Evolutionary conservation across 1,140 invertebrate genomes (phyloP).

Genomic region (Luehdorfia chinensis): DNA sequence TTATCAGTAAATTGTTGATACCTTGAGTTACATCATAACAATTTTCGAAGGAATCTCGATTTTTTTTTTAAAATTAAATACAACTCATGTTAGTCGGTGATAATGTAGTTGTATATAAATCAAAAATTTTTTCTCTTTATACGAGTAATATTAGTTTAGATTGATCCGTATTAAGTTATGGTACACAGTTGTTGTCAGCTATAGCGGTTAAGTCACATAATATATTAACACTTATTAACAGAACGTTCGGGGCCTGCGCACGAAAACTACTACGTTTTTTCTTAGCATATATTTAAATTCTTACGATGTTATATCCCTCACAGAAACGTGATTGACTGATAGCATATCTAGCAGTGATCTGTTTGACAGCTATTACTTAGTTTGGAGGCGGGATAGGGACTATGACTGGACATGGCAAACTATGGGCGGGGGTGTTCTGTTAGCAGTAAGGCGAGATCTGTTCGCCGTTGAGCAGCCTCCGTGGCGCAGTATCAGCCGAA

Average conservation of each 20-base stretch:
- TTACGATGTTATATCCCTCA: slow-evolving; percentile 21
- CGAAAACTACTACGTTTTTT: slow-evolving; percentile 20
- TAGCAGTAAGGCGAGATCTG: slow-evolving; percentile 8
- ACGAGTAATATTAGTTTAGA: too few relatives aligned
- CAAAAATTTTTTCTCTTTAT: too few relatives aligned
- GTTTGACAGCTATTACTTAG: slow-evolving; percentile 19
- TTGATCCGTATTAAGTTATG: too few relatives aligned
- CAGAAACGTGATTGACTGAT: slow-evolving; percentile 20
- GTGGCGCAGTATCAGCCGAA: slow-evolving; percentile 19
- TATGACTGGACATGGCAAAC: slow-evolving; percentile 5
- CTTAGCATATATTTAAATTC: slow-evolving; percentile 13
- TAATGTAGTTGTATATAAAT: too few relatives aligned
- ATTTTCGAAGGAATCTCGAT: too few relatives aligned
- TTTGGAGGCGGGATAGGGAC: slow-evolving; percentile 19
- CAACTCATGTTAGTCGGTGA: too few relatives aligned
- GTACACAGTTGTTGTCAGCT: too few relatives aligned
- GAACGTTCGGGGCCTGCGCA: slow-evolving; percentile 22
- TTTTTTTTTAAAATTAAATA: too few relatives aligned
- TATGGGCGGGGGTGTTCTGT: slow-evolving; percentile 17
- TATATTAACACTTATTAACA: too few relatives aligned
- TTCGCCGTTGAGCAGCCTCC: neutral
- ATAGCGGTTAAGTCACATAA: too few relatives aligned
- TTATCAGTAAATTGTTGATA: too few relatives aligned
- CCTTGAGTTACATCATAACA: too few relatives aligned
- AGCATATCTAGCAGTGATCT: slow-evolving; percentile 16